phyloP scores from a whole-genome alignment of 2,888 invertebrate species.

The Caenorhabditis auriculariae region DNA sequence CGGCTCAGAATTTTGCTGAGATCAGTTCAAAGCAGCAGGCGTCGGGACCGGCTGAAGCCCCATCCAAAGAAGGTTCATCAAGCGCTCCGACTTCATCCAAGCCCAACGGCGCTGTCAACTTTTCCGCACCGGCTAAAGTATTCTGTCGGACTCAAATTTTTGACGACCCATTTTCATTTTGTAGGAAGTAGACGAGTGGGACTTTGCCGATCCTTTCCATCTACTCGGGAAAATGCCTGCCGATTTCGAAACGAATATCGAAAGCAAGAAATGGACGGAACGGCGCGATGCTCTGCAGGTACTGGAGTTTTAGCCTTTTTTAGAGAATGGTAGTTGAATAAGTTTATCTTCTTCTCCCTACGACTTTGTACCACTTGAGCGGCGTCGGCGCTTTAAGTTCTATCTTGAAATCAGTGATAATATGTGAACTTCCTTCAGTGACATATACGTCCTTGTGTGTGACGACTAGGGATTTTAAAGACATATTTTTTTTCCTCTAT shows the following conservation, averaged over 20 bases:
- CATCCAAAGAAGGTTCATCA: too few species aligned
- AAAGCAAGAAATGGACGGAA: constrained; percentile 91
- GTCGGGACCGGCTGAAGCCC: not conserved
- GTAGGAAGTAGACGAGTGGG: constrained; percentile 69
- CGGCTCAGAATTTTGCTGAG: constrained; percentile 10
- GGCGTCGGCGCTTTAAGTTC: too few species aligned
- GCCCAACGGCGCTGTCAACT: not conserved
- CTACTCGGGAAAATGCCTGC: constrained; percentile 88
- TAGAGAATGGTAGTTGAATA: constrained; percentile 83
- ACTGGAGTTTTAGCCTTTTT: constrained; percentile 69
- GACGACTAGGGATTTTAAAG: too few species aligned
- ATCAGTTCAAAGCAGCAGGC: not conserved
- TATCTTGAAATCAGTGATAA: too few species aligned
- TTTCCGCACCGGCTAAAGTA: not conserved
- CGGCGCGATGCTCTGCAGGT: constrained; percentile 78
- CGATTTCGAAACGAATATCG: constrained; percentile 89
- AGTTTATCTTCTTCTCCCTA: too few species aligned
- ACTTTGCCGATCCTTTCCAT: constrained; percentile 86
- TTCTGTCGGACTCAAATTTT: too few species aligned
- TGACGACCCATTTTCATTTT: too few species aligned
- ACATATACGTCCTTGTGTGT: too few species aligned
- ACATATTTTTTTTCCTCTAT: too few species aligned
- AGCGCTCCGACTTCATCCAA: not conserved
- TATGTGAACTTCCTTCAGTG: too few species aligned
- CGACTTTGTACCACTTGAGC: too few species aligned